phyloP scores from a whole-genome alignment of 2,888 invertebrate genomes.

The Drosophila subquinaria region DNA sequence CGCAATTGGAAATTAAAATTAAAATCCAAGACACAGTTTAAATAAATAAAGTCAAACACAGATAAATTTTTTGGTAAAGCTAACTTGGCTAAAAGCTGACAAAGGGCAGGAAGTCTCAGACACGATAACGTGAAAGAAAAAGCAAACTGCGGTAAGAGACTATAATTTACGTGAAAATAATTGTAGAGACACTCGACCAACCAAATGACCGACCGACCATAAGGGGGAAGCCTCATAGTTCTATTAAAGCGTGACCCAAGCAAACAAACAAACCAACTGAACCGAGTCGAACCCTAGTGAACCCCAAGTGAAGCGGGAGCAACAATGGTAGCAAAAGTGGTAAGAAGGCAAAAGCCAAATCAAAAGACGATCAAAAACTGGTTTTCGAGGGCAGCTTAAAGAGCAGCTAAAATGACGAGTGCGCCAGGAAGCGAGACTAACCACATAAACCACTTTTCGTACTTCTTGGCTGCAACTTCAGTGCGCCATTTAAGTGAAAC shows the following conservation, averaged over 20 bases:
- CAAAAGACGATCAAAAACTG: slow-evolving; percentile 63
- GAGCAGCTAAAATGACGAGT: slow-evolving; percentile 49
- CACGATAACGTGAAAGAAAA: slow-evolving; percentile 32
- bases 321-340: neutral
- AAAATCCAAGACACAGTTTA: slow-evolving; percentile 31
- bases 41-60: slow-evolving; percentile 29
- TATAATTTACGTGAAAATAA: slow-evolving; percentile 71
- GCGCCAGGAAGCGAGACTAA: slow-evolving; percentile 70
- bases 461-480: slow-evolving; percentile 59
- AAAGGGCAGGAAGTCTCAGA: slow-evolving; percentile 38
- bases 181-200: slow-evolving; percentile 44
- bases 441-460: slow-evolving; percentile 69
- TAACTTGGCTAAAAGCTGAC: slow-evolving; percentile 41
- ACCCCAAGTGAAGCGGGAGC: slow-evolving; percentile 6
- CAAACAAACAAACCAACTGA: slow-evolving; percentile 59
- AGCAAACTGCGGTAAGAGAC: slow-evolving; percentile 31
- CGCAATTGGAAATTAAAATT: slow-evolving; percentile 51
- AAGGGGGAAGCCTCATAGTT: slow-evolving; percentile 52
- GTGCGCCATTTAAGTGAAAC: slow-evolving; percentile 66
- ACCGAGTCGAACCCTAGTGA: slow-evolving; percentile 28
- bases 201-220: neutral
- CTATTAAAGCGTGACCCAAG: slow-evolving; percentile 75
- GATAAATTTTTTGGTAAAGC: slow-evolving; percentile 26
- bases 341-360: slow-evolving; percentile 48
- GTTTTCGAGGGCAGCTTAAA: slow-evolving; percentile 58